Base-by-base conservation (phyloP, 2,113 vertebrate genomes). In the Trematomus loennbergii region DNA sequence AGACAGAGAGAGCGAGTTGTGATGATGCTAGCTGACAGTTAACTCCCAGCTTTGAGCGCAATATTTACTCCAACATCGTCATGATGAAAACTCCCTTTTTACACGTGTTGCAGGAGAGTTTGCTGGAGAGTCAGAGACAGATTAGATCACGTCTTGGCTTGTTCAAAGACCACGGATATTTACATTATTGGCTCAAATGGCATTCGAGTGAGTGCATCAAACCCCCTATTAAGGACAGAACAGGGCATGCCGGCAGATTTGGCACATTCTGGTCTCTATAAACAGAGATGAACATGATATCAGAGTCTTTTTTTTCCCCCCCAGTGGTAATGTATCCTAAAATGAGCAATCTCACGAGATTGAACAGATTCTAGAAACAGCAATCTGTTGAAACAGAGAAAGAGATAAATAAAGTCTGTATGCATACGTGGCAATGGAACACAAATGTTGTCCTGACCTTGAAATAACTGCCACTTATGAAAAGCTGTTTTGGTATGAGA, bases 401-500 rank as follows among this genome's bases (percentile, higher is more conserved):
- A n/a, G 50, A 71, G 73, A 78, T 75, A 73, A 65, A 75, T 59
- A 79, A 60, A 79, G 72, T 80, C 50, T 61, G 75, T 60, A 54
- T 50, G 61, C 46, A 53, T 79, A 75, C 62, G 70, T 13, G 36
- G 72, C 49, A 53, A 72, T 73, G 64, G 86, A 85, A 83, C 71
- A 69, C 81, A 83, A 82, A 78, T 86, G 89, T 91, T 89, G 84
- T 92, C 67, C 82, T 82, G 93, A 93, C 93, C 92, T 95, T 94
- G 90, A 91, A 90, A 86, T 85, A 86, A 85, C 85, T 87, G 86
- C 87, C 90, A 91, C 88, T 92, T 84, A 89, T 78, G 81, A 90
- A 92, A 93, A 88, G 88, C 91, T 91, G 91, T 91, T 93, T 93
- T 88, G 86, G 87, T 92, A 82, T 87, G 88, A 91, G 87, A 92